Evolutionary conservation across 2,888 invertebrate species (phyloP), one percentile per base, ranked within the genome.

Genomic region (Nymphalis urticae): DNA sequence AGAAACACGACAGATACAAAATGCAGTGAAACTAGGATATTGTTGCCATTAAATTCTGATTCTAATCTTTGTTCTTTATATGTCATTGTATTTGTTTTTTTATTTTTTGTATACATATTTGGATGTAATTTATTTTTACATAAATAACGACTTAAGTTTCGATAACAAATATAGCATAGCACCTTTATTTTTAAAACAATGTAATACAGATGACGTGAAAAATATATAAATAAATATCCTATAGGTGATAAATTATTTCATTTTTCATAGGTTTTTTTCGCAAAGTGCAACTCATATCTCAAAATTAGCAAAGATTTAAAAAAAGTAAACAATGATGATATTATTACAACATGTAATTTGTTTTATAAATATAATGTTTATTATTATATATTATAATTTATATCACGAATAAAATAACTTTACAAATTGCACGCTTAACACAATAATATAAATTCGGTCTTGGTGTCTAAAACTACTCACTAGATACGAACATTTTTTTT

Each of bases 161-260:
- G 75, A 78, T 82, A 85, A 83, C 82, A 83, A 82, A 83, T 85
- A 82, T 88, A 88, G 88, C 88, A 82, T 88, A 88, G 88, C 88
- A 88, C 88, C 88, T 83, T 85, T 78, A 80, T 81, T 81, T 75
- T 70, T 70, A 68, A 58, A 58, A 58, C 10, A 59, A 69, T 63
- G 50, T 69, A 65, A 79, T 74, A 79, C 73, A 74, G 73, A 74
- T 78, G 73, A 72, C 24, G 21, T 54, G 24, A 16, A 24, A 24
- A 54, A 27, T 54, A 51, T 51, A 19, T 19, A 10, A 9, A 51
- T 19, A 27, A 27, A 27, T 27, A 27, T 5, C 10, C 13, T 51
- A 21, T 21, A 51, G 9, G 21, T 51, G 10, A 42, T 13, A 13
- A 42, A 42, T 13, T 42, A 42, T 13, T 13, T 13, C 42, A 42